Evolutionary conservation across 1,140 invertebrate genomes (phyloP).

Genomic region (Rhopalosiphum maidis): DNA sequence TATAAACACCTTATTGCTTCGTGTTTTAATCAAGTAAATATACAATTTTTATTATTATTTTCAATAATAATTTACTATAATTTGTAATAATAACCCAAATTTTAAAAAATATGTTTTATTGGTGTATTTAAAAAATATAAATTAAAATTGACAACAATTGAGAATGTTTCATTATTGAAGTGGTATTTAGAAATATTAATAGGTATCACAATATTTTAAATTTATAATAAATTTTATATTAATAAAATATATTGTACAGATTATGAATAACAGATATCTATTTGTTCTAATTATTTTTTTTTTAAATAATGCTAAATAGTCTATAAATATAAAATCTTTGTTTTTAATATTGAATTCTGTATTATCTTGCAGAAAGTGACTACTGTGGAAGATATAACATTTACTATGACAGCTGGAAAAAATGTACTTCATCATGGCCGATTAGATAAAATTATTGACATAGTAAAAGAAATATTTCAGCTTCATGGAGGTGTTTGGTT

Average conservation of each 20-base stretch:
- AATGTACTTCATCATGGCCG: constrained; percentile 58
- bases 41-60: not conserved
- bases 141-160: not conserved
- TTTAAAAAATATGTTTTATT: not conserved
- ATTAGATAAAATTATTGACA: constrained; percentile 60
- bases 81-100: not conserved
- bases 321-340: not conserved
- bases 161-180: not conserved
- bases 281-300: not conserved
- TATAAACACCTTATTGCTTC: constrained; percentile 79
- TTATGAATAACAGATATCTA: not conserved
- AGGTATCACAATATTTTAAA: too few relatives aligned
- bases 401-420: constrained; percentile 67
- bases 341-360: not conserved
- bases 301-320: not conserved
- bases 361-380: constrained; percentile 66
- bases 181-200: too few relatives aligned
- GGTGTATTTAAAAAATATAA: not conserved
- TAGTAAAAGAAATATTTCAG: constrained; percentile 73
- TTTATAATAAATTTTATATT: not conserved
- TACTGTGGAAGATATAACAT: constrained; percentile 76
- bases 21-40: constrained; percentile 70
- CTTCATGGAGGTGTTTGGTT: constrained; percentile 79
- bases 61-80: not conserved
- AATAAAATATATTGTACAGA: not conserved